phyloP scores from a whole-genome alignment of 2,888 invertebrate species.

The Hypselothyrea guttata region DNA sequence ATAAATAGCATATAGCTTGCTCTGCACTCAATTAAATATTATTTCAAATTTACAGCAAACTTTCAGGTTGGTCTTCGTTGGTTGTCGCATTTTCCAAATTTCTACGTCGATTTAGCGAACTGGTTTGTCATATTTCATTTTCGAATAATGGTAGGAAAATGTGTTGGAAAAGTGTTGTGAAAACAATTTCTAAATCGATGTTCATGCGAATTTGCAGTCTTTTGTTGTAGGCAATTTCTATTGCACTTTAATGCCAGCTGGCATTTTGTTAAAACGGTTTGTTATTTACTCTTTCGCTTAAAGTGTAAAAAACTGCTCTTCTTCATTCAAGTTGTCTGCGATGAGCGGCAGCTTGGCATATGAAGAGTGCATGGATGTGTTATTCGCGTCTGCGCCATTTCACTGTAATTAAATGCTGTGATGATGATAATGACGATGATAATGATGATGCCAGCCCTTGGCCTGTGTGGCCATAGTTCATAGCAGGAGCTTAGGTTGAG shows the following conservation, averaged over 20 bases:
- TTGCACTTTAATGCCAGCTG: conserved; percentile 34
- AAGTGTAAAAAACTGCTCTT: conserved; percentile 28
- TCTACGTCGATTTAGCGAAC: conserved; percentile 29
- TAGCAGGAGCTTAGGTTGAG: conserved; percentile 20
- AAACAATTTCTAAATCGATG: neutral
- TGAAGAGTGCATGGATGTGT: conserved; percentile 9
- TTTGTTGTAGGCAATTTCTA: no score
- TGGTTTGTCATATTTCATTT: no score
- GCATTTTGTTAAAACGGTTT: conserved; percentile 38
- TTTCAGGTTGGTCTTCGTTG: conserved; percentile 41
- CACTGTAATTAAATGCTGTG: conserved; percentile 50
- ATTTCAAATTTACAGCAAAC: conserved; percentile 38
- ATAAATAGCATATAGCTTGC: no score
- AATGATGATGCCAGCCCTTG: conserved; percentile 46
- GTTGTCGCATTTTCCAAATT: conserved; percentile 12
- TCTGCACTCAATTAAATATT: conserved; percentile 43
- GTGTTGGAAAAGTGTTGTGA: no score
- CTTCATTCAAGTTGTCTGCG: conserved; percentile 7
- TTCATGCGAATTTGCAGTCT: neutral
- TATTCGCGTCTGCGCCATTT: conserved; percentile 35
- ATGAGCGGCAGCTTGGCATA: conserved; percentile 3
- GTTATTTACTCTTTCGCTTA: conserved; percentile 27
- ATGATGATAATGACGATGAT: conserved; percentile 29
- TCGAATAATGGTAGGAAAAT: no score
- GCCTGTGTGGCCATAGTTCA: conserved; percentile 25